Evolutionary conservation across 2,888 invertebrate species (phyloP), one percentile per base, ranked within the genome.

Genomic region (Eupithecia subfuscata): DNA sequence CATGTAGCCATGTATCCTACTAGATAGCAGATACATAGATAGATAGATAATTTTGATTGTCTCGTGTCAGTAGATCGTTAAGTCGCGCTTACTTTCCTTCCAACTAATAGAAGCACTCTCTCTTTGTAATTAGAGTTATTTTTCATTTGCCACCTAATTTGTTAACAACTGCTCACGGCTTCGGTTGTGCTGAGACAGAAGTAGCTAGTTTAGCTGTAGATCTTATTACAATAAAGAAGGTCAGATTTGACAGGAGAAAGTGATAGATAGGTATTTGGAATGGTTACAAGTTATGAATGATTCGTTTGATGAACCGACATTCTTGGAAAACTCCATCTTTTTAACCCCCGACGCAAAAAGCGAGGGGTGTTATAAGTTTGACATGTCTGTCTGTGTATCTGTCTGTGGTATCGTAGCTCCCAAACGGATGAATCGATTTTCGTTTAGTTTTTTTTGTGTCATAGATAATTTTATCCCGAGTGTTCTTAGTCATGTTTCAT

Each of bases 31-130:
- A 18, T 18, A 34, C 2, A 9, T 67, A 40, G 34, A 18, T 34
- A 34, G 4, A 0, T 67, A 40, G 43, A 25, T 60, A 70, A 68
- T 81, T 73, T 74, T 71, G 71, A 76, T 75, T 60, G 70, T 74
- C 82, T 84, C 86, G 84, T 88, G 88, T 81, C 83, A 76, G 73
- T 67, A 73, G 76, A 79, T 80, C 78, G 73, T 87, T 84, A 87
- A 81, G 69, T 70, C 85, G 82, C 82, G 78, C 84, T 84, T 77
- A 84, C 80, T 85, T 84, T 79, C 79, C 83, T 84, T 79, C 70
- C 52, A 79, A 5, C 18, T 80, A 83, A 84, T 84, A 81, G 73
- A 71, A 70, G 78, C 79, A 81, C 81, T 85, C 78, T 81, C 81
- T 75, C 78, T 78, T 76, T 78, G 78, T 82, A 84, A 85, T 85